phyloP scores from a whole-genome alignment of 2,113 vertebrate species.

The Thamnaconus septentrionalis region DNA sequence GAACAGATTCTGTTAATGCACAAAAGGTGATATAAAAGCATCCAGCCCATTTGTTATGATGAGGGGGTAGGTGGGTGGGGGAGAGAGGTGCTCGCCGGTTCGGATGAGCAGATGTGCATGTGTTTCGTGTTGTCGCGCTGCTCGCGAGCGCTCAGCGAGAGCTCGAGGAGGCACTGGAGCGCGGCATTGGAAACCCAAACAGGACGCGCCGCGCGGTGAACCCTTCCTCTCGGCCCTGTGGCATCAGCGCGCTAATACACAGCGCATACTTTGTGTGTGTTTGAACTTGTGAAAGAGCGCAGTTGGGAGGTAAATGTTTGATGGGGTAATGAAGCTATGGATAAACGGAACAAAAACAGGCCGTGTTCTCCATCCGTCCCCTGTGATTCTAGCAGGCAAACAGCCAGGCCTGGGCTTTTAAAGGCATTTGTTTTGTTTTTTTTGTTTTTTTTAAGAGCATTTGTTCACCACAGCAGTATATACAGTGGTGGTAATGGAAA shows the following conservation, averaged over 20 bases:
- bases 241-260: slow-evolving; percentile 43
- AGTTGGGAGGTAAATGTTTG: slow-evolving; percentile 78
- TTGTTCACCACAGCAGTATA: background rate
- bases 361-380: slow-evolving; percentile 36
- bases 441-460: background rate
- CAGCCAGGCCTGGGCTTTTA: slow-evolving; percentile 12
- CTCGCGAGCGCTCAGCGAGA: slow-evolving; percentile 20
- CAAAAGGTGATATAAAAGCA: background rate
- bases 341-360: slow-evolving; percentile 58
- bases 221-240: slow-evolving; percentile 16
- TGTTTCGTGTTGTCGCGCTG: slow-evolving; percentile 44
- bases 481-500: no score
- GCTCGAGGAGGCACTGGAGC: slow-evolving; percentile 40
- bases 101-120: slow-evolving; percentile 40
- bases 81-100: slow-evolving; percentile 1
- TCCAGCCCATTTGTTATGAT: slow-evolving; percentile 11
- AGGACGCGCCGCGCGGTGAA: slow-evolving; percentile 22
- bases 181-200: slow-evolving; percentile 39
- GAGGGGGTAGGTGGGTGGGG: slow-evolving; percentile 1
- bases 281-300: slow-evolving; percentile 8
- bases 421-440: slow-evolving; percentile 21
- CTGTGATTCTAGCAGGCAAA: slow-evolving; percentile 38
- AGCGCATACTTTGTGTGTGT: slow-evolving; percentile 29
- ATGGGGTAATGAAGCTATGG: slow-evolving; percentile 71
- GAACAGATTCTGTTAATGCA: slow-evolving; percentile 1